Evolutionary conservation across 2,888 invertebrate genomes (phyloP).

Genomic region (Hoplodrina blanda): DNA sequence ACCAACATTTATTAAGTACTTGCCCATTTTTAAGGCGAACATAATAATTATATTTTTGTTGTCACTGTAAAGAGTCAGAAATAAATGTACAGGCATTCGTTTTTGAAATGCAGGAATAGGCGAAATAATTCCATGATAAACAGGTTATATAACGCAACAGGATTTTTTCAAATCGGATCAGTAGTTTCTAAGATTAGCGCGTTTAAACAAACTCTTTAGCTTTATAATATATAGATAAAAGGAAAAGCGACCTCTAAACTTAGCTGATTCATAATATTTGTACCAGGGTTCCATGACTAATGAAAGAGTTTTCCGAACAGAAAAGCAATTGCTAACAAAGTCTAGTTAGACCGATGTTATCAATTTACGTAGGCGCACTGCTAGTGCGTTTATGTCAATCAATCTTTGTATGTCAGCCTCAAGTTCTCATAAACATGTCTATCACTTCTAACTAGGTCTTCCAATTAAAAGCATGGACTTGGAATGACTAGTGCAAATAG

Average conservation of each 20-base stretch:
- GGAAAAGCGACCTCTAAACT: not conserved
- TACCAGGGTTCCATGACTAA: not conserved
- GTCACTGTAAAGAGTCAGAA: not conserved
- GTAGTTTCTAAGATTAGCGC: no score
- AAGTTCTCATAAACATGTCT: slow-evolving; percentile 28
- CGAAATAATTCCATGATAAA: no score
- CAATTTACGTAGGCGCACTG: not conserved
- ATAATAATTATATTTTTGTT: not conserved
- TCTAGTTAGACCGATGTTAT: not conserved
- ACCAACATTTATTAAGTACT: no score
- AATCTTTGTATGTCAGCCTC: slow-evolving; percentile 6
- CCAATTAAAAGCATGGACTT: slow-evolving; percentile 26
- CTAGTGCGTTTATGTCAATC: slow-evolving; percentile 16
- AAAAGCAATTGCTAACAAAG: not conserved
- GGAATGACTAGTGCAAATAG: slow-evolving; percentile 6
- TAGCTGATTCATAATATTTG: not conserved
- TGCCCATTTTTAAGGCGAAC: no score
- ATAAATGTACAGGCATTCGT: not conserved
- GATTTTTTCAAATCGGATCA: no score
- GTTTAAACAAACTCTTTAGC: no score
- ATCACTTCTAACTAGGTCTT: slow-evolving; percentile 30
- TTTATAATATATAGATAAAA: not conserved
- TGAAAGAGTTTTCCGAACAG: not conserved
- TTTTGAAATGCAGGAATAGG: no score
- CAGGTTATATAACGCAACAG: no score